Conservation (phyloP, 2,797 vertebrate genomes). For the Argentina silus region DNA sequence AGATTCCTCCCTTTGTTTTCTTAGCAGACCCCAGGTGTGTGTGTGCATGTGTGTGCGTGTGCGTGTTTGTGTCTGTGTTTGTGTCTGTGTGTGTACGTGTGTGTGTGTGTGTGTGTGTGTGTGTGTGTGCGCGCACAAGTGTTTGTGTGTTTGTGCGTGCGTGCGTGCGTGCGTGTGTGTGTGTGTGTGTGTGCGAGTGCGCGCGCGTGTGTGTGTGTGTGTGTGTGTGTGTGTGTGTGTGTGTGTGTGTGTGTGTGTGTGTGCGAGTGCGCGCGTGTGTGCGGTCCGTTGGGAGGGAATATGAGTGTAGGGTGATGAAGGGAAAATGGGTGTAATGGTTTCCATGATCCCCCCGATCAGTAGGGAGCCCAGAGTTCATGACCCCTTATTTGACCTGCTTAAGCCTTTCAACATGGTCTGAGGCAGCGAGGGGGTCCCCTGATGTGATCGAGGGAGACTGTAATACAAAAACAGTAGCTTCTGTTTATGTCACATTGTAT, state of each 20-base stretch:
- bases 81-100: too few species aligned
- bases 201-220: too few species aligned
- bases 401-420: slow-evolving; percentile 10
- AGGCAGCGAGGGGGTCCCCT: neutral
- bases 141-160: too few species aligned
- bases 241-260: neutral
- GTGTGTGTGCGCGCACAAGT: too few species aligned
- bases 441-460: neutral
- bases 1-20: slow-evolving; percentile 2
- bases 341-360: slow-evolving; percentile 17
- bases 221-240: too few species aligned
- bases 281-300: slow-evolving; percentile 30
- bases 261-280: slow-evolving; percentile 8
- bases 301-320: slow-evolving; percentile 37
- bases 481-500: too few species aligned
- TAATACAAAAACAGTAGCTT: neutral
- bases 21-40: neutral
- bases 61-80: too few species aligned
- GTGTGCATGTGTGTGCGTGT: neutral
- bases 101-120: too few species aligned
- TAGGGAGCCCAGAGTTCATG: slow-evolving; percentile 23
- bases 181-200: too few species aligned
- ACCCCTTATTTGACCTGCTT: slow-evolving; percentile 41
- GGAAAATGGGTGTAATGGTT: slow-evolving; percentile 32
- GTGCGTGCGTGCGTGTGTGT: neutral